Percentiles rank a stretch among this genome's conserved stretches.
Conservation (phyloP, 1,140 invertebrate species). For the Drosophila sp. region DNA sequence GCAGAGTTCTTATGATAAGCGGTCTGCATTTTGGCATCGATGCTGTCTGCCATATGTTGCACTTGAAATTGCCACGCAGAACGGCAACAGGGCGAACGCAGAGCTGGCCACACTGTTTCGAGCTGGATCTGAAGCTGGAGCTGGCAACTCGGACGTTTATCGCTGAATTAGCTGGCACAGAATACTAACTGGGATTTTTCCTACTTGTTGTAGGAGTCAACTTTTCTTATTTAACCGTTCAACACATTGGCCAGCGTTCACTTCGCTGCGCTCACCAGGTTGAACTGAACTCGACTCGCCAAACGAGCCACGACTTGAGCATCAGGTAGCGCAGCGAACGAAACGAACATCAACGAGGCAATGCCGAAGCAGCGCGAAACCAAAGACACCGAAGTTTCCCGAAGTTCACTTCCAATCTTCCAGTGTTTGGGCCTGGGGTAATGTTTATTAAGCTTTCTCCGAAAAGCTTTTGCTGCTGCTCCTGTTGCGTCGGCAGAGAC, state of each 20-base stretch:
- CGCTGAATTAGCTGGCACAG: constrained; percentile 71
- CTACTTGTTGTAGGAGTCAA: constrained; percentile 74
- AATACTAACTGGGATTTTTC: constrained; percentile 74
- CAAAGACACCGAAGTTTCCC: neutral
- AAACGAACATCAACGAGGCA: constrained; percentile 2
- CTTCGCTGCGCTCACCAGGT: constrained; percentile 81
- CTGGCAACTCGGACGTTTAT: constrained; percentile 54
- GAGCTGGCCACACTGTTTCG: constrained; percentile 29
- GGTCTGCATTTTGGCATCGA: constrained; percentile 66
- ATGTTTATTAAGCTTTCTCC: constrained; percentile 46
- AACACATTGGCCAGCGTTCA: constrained; percentile 71
- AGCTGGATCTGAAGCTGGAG: constrained; percentile 12
- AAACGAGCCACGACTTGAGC: constrained; percentile 42
- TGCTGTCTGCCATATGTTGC: constrained; percentile 70
- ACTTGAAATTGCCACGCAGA: constrained; percentile 48
- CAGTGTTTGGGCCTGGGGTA: constrained; percentile 63
- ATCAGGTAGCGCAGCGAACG: constrained; percentile 59
- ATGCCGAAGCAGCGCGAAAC: neutral
- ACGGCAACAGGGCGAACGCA: constrained; percentile 12
- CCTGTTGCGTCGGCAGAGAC: constrained; percentile 44
- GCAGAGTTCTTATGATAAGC: constrained; percentile 44
- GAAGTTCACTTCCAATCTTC: constrained; percentile 56
- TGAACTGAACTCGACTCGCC: constrained; percentile 66
- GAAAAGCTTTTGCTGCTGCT: neutral
- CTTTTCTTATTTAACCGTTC: constrained; percentile 84